Evolutionary conservation across 2,113 vertebrate species (phyloP).

Genomic region (Nipponia nippon): DNA sequence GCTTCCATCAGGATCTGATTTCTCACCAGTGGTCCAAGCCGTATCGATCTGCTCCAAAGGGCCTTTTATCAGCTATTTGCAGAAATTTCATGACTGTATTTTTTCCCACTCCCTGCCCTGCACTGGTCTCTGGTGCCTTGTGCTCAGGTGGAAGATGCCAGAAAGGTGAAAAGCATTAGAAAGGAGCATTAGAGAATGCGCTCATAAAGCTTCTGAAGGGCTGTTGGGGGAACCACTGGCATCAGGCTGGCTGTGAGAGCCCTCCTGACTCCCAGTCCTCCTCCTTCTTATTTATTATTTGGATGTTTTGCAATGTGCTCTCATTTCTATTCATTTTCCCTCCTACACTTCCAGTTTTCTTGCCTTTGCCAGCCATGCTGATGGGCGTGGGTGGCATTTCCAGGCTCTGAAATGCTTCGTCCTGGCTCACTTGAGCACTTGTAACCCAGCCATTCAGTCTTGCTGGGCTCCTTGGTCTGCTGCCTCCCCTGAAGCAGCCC

Average conservation of each 20-base stretch:
- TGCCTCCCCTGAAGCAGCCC: not conserved
- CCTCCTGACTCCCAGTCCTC: not conserved
- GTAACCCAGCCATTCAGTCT: not conserved
- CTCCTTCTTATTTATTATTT: not conserved
- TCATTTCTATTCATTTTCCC: fast-evolving
- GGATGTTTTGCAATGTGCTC: not conserved
- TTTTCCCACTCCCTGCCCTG: not conserved
- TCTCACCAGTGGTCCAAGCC: not conserved
- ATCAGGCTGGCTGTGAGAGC: not conserved
- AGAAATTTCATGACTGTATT: not conserved
- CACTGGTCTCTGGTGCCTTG: not conserved
- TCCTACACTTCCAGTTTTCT: too few relatives aligned
- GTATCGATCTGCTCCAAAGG: not conserved
- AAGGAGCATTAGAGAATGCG: not conserved
- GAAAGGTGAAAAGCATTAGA: not conserved
- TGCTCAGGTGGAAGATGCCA: not conserved
- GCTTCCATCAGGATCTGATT: not conserved
- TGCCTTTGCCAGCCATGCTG: not conserved
- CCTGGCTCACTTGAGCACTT: not conserved
- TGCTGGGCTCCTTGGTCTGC: not conserved
- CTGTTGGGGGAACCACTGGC: not conserved
- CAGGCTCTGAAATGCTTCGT: not conserved
- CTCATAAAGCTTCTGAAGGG: not conserved
- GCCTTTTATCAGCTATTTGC: not conserved
- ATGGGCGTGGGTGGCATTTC: not conserved